Evolutionary conservation across 2,888 invertebrate species (phyloP), one percentile per base, ranked within the genome.

Genomic region (Aleiodes leptofemur): DNA sequence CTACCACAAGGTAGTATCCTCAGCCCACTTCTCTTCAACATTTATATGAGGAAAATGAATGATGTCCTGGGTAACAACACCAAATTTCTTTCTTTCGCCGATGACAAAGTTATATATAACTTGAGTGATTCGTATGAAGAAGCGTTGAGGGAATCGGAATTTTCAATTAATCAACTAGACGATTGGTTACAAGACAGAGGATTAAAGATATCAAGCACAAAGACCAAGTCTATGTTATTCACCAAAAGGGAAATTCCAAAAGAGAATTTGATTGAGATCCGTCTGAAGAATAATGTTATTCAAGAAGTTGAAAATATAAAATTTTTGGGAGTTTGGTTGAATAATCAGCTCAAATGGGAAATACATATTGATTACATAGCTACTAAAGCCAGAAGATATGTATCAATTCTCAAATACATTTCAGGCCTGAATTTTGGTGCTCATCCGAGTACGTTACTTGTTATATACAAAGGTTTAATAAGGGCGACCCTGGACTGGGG

Each of bases 321-420:
- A 66, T 72, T 72, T 11, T 16, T 72, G 8, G 72, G 43, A 7
- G 29, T 51, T 0, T 5, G 4, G 0, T 23, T 72, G 0, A 64
- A 72, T 53, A n/a, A 38, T 7, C 70, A 74, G 11, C 4, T 70
- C 34, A 53, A 55, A 11, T 70, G 74, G 74, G 53, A 69, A 31
- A 4, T 4, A 1, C 69, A 74, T 23, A 57, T 69, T 0, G 34
- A 50, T 1, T n/a, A 38, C 14, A 53, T 53, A 2, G 38, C 11
- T 13, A 23, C 29, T 3, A 74, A 74, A 59, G 34, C 61, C 0
- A 29, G 9, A 8, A 6, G 9, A 13, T 56, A 56, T 29, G 23
- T 56, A 5, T 11, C 56, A 5, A 56, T 56, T 23, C 56, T 56
- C 3, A 56, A 29, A 23, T 29, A 11, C 1, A 9, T 29, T 29